Percentiles rank a stretch among this genome's conserved stretches.
These are phyloP conservation scores for Orthosia gothica DNA, from an alignment of 2,888 invertebrate genomes.

Conservation along the genomic window DNA sequence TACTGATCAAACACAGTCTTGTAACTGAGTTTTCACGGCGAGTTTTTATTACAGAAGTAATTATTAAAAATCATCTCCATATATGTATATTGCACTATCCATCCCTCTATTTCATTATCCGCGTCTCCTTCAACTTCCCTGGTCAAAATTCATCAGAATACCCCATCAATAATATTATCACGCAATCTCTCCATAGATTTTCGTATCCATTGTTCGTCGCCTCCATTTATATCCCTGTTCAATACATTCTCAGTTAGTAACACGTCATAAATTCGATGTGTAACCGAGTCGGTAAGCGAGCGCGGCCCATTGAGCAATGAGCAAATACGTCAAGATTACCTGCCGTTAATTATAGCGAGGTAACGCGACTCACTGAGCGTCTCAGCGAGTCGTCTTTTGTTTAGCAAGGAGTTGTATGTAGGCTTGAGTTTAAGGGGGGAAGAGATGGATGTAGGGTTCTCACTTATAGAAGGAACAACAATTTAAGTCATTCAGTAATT, in stretches of 20 bases:
- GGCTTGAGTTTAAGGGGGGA: background rate
- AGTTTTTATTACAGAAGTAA: too few species aligned
- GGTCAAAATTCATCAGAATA: background rate
- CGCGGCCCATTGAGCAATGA: slow-evolving; percentile 59
- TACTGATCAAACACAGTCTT: background rate
- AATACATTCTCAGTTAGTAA: slow-evolving; percentile 37
- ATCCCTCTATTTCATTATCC: background rate
- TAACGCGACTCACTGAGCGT: slow-evolving; percentile 41
- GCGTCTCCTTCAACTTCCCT: background rate
- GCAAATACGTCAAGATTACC: slow-evolving; percentile 58
- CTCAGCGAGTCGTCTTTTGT: slow-evolving; percentile 35
- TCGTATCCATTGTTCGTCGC: background rate
- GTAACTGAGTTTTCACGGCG: too few species aligned
- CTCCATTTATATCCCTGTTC: slow-evolving; percentile 23
- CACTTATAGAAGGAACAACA: too few species aligned
- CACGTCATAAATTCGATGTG: slow-evolving; percentile 53
- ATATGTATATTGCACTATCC: background rate
- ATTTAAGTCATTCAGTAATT: too few species aligned
- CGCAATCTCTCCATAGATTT: background rate
- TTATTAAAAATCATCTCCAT: background rate
- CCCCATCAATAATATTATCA: background rate
- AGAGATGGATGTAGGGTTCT: too few species aligned
- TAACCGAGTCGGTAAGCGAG: slow-evolving; percentile 50
- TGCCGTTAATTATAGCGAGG: slow-evolving; percentile 51
- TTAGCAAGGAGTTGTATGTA: background rate